Conservation (phyloP, 2,797 vertebrate species). For the Enteromius fasciolatus region DNA sequence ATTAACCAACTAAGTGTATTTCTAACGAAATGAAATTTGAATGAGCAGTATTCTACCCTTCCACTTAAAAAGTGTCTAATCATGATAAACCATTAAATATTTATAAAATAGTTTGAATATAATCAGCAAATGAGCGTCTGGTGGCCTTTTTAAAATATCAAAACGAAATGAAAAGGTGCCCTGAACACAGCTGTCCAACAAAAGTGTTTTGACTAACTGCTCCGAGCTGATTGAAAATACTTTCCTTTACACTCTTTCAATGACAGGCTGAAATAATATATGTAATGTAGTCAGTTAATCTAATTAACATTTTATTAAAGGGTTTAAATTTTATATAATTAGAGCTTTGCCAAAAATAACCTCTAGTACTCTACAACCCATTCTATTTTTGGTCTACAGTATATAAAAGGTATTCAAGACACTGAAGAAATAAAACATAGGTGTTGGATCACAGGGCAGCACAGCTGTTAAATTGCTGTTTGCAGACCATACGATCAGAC, state of each 20-base stretch:
- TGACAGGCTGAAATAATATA: conserved; percentile 4
- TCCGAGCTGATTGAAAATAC: neutral
- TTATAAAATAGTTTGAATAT: conserved; percentile 48
- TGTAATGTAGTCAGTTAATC: neutral
- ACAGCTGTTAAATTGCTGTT: neutral
- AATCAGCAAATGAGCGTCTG: conserved; percentile 52
- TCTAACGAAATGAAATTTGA: conserved; percentile 71
- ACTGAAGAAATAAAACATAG: neutral
- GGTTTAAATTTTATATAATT: neutral
- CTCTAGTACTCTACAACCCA: too few species aligned
- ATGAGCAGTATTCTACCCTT: conserved; percentile 67
- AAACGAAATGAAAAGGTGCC: conserved; percentile 5
- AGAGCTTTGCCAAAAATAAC: neutral
- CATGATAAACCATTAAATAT: conserved; percentile 51
- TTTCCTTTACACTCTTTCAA: neutral
- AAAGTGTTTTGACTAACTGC: neutral
- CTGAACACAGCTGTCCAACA: neutral
- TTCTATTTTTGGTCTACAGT: too few species aligned
- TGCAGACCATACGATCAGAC: neutral
- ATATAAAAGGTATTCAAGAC: neutral
- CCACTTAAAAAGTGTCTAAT: conserved; percentile 38
- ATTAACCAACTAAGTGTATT: conserved; percentile 60
- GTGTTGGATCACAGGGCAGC: neutral
- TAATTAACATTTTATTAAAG: neutral
- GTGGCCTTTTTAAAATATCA: neutral